Evolutionary conservation across 1,140 invertebrate genomes (phyloP), one percentile per base, ranked within the genome.

Genomic region (Drosophila kikkawai): DNA sequence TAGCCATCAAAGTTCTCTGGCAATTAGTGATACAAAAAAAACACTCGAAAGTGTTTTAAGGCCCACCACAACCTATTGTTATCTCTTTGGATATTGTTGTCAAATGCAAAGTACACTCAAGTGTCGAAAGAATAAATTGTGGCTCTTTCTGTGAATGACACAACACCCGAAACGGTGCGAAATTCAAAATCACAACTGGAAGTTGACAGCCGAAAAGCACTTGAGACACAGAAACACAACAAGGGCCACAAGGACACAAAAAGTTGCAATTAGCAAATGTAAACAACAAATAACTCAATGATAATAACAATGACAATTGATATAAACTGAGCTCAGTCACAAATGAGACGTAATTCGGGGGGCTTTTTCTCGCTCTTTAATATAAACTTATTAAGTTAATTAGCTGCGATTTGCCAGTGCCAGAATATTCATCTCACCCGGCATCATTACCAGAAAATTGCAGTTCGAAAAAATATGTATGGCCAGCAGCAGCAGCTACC

Each of bases 361-460:
- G 37, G 56, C 48, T 53, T 69, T 61, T 51, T 51, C 48, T 63
- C 69, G 65, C 50, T 64, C 58, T 79, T 79, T 79, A 78, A 79
- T 65, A 79, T 79, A 55, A 79, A 79, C 76, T 79, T 64, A 78
- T 79, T 79, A 79, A 71, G 59, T 64, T 79, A 79, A 79, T 79
- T 71, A 79, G 75, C 76, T 79, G 55, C 44, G 74, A 77, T 78
- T 78, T 78, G 41, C 63, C 42, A 77, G 56, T 75, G 48, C 34
- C 26, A 45, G 32, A 59, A 73, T 71, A 71, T 71, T 57, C 45
- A 78, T 42, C 64, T 59, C 67, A 3, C 61, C 59, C 48, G 37
- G 26, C 66, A 47, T 79, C 76, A 79, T 79, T 79, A 79, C 67
- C 36, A 71, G 66, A 58, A 79, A 79, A 79, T 79, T 79, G 67